A percentile compares a stretch with the other conserved stretches of the same genome.
phyloP scores from a whole-genome alignment of 2,888 invertebrate species.

The Nasonia oneida region DNA sequence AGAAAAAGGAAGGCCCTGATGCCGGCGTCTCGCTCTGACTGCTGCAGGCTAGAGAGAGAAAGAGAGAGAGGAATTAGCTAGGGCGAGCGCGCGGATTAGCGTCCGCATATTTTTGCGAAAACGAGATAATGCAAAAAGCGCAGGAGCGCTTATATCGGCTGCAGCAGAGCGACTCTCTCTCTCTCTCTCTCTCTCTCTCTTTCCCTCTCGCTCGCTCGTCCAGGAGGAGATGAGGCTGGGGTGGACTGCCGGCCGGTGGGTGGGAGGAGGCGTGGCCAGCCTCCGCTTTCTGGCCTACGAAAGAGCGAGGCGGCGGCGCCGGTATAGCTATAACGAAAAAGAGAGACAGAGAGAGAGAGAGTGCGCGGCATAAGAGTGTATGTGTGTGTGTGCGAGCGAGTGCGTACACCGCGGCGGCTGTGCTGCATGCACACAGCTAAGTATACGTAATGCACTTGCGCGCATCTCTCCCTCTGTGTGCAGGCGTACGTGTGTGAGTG shows the following conservation, averaged over 20 bases:
- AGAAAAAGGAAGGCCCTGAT: neutral
- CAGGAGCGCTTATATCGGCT: constrained; percentile 40
- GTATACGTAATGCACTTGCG: constrained; percentile 61
- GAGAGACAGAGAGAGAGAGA: constrained; percentile 57
- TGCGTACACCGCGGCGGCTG: constrained; percentile 25
- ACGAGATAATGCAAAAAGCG: constrained; percentile 77
- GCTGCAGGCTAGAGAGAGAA: constrained; percentile 20
- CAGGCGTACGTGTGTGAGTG: neutral
- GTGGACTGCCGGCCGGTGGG: constrained; percentile 62
- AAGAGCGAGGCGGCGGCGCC: constrained; percentile 57
- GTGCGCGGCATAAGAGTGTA: constrained; percentile 38
- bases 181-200: constrained; percentile 37
- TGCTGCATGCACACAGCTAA: constrained; percentile 56
- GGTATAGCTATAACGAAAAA: constrained; percentile 53
- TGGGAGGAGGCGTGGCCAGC: constrained; percentile 74
- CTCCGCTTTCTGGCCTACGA: constrained; percentile 26
- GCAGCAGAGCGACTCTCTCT: constrained; percentile 63
- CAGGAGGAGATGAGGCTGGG: constrained; percentile 64
- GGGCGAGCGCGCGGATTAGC: constrained; percentile 73
- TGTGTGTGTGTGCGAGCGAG: constrained; percentile 33
- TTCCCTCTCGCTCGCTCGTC: constrained; percentile 48
- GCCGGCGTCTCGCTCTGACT: neutral
- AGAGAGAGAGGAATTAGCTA: constrained; percentile 59
- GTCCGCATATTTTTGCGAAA: constrained; percentile 76
- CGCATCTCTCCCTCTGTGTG: neutral